These are phyloP conservation scores for Hemiprocne comata DNA, from an alignment of 2,113 vertebrate species.

Conservation along the genomic window DNA sequence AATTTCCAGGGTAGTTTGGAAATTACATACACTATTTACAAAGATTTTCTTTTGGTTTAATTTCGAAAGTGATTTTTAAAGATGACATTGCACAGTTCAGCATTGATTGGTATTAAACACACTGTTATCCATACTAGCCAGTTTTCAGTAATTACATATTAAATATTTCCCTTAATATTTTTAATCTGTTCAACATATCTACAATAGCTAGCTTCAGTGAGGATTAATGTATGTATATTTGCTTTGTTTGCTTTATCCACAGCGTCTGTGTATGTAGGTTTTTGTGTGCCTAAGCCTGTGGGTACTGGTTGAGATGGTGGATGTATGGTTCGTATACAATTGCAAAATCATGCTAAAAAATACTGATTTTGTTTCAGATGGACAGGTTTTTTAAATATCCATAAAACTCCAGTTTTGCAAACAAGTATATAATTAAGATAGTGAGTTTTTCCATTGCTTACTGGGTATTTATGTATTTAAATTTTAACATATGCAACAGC, in stretches of 20 bases:
- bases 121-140: background rate
- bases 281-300: background rate
- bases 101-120: background rate
- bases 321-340: background rate
- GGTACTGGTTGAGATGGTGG: background rate
- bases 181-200: background rate
- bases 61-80: background rate
- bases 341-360: background rate
- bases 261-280: background rate
- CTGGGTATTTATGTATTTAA: background rate
- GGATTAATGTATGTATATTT: background rate
- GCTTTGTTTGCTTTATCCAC: background rate
- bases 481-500: background rate
- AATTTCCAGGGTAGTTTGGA: background rate
- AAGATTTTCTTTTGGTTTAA: background rate
- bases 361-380: background rate
- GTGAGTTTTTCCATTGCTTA: background rate
- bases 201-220: background rate
- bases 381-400: background rate
- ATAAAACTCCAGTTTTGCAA: background rate
- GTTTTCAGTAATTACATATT: background rate
- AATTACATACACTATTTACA: background rate
- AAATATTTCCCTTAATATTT: background rate
- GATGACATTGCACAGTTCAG: background rate
- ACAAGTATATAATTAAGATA: background rate